Base-by-base conservation (phyloP, 2,113 vertebrate genomes). In the Paradisaea rubra region DNA sequence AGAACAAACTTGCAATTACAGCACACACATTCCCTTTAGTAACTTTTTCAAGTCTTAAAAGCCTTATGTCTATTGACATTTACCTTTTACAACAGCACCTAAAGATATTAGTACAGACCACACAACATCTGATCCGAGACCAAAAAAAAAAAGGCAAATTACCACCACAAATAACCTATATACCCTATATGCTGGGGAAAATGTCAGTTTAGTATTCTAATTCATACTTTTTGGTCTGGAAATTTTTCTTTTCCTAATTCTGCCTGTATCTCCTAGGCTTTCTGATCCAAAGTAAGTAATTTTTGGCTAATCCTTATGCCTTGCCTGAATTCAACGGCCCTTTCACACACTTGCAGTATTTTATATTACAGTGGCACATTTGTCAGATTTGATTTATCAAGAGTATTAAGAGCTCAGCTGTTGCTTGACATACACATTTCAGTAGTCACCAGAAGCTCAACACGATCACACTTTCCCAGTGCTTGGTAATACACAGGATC, bases 11-110 rank as follows among this genome's bases (percentile, higher is more conserved):
- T 92, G 72, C 82, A 90, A 23, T 44, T 78, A 64, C 3, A 92
- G 60, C 91, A 96, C 72, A 70, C 52, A 8, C 95, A 81, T 86
- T 93, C 68, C 21, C 86, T 93, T 90, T 86, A 95, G 77, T 89
- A 79, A 39, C 80, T 88, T 86, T 82, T 85, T 77, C 31, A 90
- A 64, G 44, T 56, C n/a, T 50, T 74, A 56, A 31, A 74, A 81
- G 65, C 14, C 30, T 84, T 82, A 45, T 16, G 25, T 59, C 57
- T 76, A 20, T 63, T 15, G 44, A 56, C 13, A 50, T 79, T 76
- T 45, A 49, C 37, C 44, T 92, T 95, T 59, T 47, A 73, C 35
- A 91, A 64, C 22, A 92, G 35, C 16, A 2, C 17, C 49, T 91
- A 37, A 95, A 94, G 70, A 64, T 71, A 71, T 84, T 94, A 94